A percentile compares a stretch with the other conserved stretches of the same genome.
Conservation (phyloP, 2,113 vertebrate genomes). For the Noturus placidus region DNA sequence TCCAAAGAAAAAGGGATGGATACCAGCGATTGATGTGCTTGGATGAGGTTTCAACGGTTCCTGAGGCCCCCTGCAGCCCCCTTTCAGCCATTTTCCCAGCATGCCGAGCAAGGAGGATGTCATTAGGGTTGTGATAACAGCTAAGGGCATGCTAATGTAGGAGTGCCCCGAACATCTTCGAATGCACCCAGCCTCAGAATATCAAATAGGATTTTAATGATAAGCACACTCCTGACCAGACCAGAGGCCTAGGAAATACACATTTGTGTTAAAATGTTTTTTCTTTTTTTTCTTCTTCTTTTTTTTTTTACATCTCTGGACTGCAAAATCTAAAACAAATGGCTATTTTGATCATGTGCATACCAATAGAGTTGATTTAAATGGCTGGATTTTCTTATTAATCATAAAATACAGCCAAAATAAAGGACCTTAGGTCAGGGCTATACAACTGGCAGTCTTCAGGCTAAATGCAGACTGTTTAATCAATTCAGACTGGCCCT, state of each 20-base stretch:
- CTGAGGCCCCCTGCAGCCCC: constrained; percentile 79
- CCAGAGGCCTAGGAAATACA: constrained; percentile 22
- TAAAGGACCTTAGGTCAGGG: background rate
- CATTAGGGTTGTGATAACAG: constrained; percentile 87
- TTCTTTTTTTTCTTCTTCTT: too few relatives aligned
- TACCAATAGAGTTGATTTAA: background rate
- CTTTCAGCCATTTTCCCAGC: constrained; percentile 88
- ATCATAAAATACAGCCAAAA: background rate
- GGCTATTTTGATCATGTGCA: background rate
- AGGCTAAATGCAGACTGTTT: background rate
- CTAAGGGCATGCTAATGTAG: constrained; percentile 78
- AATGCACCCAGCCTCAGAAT: constrained; percentile 80
- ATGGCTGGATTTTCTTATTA: background rate
- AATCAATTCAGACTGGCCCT: background rate
- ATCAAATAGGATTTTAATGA: constrained; percentile 73
- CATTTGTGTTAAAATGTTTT: background rate
- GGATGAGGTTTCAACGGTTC: constrained; percentile 82
- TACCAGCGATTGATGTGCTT: constrained; percentile 78
- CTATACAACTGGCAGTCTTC: background rate
- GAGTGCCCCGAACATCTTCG: constrained; percentile 73
- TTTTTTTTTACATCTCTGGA: background rate
- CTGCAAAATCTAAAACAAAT: background rate
- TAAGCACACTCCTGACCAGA: constrained; percentile 49
- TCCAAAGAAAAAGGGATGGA: constrained; percentile 25
- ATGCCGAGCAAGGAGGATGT: constrained; percentile 80